Evolutionary conservation across 2,113 vertebrate species (phyloP).

Genomic region (Misgurnus anguillicaudatus): DNA sequence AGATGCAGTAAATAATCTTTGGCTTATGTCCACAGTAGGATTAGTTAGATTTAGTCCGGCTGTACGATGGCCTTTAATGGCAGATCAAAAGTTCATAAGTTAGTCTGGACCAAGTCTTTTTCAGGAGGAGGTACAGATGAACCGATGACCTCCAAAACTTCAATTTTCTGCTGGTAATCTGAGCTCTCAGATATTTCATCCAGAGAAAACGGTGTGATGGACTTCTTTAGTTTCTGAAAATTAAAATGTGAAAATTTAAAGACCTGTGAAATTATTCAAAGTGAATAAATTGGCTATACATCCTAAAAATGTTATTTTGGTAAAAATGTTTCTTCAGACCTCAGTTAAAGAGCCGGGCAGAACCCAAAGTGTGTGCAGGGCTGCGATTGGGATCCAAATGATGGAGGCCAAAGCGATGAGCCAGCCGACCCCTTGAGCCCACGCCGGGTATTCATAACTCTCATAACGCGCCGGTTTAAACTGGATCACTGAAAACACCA

Average conservation of each 20-base stretch:
- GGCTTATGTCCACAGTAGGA: neutral
- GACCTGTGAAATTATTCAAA: neutral
- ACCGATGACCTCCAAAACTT: slow-evolving; percentile 40
- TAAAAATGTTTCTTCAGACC: slow-evolving; percentile 52
- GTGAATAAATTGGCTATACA: no score
- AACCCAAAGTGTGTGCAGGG: slow-evolving; percentile 72
- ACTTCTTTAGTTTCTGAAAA: slow-evolving; percentile 70
- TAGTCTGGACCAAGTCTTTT: slow-evolving; percentile 54
- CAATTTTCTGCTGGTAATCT: slow-evolving; percentile 57
- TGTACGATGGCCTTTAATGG: neutral
- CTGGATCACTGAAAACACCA: slow-evolving; percentile 74
- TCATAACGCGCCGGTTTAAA: slow-evolving; percentile 76
- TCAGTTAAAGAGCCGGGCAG: slow-evolving; percentile 71
- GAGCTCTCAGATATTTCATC: slow-evolving; percentile 49
- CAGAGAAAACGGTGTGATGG: slow-evolving; percentile 66
- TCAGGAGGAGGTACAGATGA: slow-evolving; percentile 32
- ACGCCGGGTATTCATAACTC: slow-evolving; percentile 71
- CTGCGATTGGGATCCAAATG: slow-evolving; percentile 78
- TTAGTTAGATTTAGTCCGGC: neutral
- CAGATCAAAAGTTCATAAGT: slow-evolving; percentile 56
- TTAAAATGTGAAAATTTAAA: neutral
- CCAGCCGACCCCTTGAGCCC: slow-evolving; percentile 78
- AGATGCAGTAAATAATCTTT: neutral
- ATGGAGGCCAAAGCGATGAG: slow-evolving; percentile 73
- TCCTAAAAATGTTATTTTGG: no score